These are phyloP conservation scores for Tyrannus savana DNA, from an alignment of 2,113 vertebrate genomes.

Conservation along the genomic window DNA sequence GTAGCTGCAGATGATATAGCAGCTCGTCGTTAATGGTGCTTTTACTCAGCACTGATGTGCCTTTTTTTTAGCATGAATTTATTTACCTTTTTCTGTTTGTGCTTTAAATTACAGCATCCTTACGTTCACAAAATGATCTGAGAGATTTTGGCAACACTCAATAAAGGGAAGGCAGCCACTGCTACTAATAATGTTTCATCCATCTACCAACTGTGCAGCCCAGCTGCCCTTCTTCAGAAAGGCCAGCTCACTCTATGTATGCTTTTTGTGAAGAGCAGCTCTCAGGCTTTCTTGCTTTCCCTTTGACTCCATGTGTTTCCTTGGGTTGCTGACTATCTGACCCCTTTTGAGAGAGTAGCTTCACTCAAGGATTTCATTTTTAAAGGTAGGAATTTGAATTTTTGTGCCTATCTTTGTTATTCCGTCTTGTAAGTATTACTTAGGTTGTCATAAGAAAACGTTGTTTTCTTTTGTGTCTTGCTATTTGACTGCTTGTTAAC, in stretches of 20 bases:
- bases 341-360: neutral
- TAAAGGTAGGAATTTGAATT: constrained; percentile 44
- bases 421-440: neutral
- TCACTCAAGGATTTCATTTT: neutral
- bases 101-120: neutral
- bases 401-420: neutral
- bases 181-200: neutral
- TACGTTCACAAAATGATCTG: neutral
- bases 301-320: neutral
- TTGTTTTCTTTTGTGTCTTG: neutral
- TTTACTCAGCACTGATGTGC: neutral
- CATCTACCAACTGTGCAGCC: neutral
- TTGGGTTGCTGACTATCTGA: neutral
- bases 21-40: neutral
- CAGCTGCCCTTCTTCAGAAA: constrained; percentile 1
- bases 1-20: neutral
- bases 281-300: neutral
- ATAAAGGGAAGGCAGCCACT: neutral
- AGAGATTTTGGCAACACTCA: neutral
- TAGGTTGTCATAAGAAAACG: neutral
- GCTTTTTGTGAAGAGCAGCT: neutral
- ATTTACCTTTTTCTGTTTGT: neutral
- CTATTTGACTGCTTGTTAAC: constrained; percentile 1
- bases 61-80: neutral
- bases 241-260: neutral